phyloP scores from a whole-genome alignment of 2,797 vertebrate species.

The Paedocypris micromegethes region DNA sequence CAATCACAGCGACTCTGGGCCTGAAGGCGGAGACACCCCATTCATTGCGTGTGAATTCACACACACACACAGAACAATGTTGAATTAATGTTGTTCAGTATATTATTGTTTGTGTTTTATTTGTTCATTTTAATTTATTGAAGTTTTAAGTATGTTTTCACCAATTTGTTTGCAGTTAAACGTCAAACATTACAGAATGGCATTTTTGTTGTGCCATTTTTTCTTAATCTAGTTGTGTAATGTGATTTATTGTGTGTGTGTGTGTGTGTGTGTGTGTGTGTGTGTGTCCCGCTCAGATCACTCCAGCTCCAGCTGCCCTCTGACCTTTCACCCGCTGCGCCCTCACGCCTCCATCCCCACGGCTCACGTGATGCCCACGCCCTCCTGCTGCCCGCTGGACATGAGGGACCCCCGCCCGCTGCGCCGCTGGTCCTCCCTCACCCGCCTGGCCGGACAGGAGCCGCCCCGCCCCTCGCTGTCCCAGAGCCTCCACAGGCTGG shows the following conservation, averaged over 20 bases:
- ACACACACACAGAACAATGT: no score
- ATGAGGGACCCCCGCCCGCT: constrained; percentile 82
- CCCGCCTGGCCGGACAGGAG: constrained; percentile 71
- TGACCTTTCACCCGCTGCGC: constrained; percentile 72
- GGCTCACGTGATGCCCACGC: constrained; percentile 80
- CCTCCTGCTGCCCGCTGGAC: constrained; percentile 69
- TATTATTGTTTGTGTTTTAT: no score
- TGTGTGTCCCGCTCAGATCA: constrained; percentile 68
- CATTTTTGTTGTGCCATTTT: no score
- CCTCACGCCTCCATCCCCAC: constrained; percentile 75
- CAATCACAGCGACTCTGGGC: no score
- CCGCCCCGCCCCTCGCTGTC: constrained; percentile 54
- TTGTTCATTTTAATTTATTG: no score
- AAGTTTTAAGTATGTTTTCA: no score
- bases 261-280: background rate
- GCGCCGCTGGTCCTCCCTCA: constrained; percentile 88
- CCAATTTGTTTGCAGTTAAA: no score
- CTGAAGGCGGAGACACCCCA: no score
- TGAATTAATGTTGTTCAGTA: no score
- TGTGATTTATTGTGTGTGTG: background rate
- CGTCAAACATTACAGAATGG: no score
- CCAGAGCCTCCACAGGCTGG: constrained; percentile 61
- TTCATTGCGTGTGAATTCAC: no score
- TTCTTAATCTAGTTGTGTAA: background rate
- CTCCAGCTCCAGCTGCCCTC: constrained; percentile 81